Evolutionary conservation across 2,113 vertebrate species (phyloP), one percentile per base, ranked within the genome.

Genomic region (Xerus inauris): DNA sequence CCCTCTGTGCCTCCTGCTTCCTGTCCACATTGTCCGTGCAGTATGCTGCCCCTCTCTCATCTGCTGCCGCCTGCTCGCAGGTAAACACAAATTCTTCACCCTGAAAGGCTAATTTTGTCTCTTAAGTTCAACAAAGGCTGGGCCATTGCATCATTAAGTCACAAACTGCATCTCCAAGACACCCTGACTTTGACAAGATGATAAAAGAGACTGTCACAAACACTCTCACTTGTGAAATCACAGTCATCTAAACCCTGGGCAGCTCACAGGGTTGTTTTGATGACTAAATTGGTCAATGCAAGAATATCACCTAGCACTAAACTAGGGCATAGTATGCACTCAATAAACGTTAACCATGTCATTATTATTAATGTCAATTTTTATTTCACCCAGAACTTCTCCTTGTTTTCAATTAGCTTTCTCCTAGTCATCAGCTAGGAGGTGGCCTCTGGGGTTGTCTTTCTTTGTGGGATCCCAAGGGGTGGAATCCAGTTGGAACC

Each of bases 121-220:
- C 6, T 79, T 65, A 73, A 91, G 12, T 93, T 94, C 69, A n/a
- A 30, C 69, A 51, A 79, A 94, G 16, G 14, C 89, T 57, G 22
- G 65, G 42, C 45, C 71, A 80, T 12, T 40, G 49, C 24, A 75
- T 59, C 86, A 54, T 40, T 71, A 42, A 79, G 45, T 89, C 47
- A 75, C 72, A 93, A 69, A 91, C 28, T 24, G 19, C 35, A 49
- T 79, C 87, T 86, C 82, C 40, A 49, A 13, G 12, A 40, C 59
- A 45, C 51, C 51, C 14, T 73, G 49, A 71, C 47, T 47, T 40
- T 71, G 67, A 65, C 11, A 49, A 82, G 76, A 22, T 11, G 81
- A 54, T 73, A n/a, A 30, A 92, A 24, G 28, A 79, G 65, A 35
- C 64, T 59, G 42, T 85, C 62, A 6, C 75, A 93, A 75, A 30